Evolutionary conservation across 2,797 vertebrate genomes (phyloP), one percentile per base, ranked within the genome.

Genomic region (Scleropages formosus): DNA sequence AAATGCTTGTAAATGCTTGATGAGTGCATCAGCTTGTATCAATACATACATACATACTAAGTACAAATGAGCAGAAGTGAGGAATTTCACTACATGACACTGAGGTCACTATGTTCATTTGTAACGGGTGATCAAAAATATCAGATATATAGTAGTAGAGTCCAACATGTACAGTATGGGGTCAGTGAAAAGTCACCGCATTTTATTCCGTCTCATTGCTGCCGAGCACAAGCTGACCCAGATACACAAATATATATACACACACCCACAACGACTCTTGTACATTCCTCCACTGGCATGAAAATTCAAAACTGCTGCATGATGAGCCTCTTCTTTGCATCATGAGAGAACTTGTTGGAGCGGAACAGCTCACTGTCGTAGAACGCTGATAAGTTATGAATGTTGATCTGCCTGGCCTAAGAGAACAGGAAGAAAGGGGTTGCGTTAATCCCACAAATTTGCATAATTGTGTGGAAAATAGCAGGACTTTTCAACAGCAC

Each of bases 381-480:
- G 83, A 99, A 99, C 0, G 93, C 90, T 0, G 96, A 90, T 65
- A 98, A 90, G 86, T 85, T 98, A 92, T 98, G 96, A 88, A 99
- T 96, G 90, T 93, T 96, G 87, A 99, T 98, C 89, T 97, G 96
- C 56, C 97, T 88, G 15, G 97, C 97, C 97, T 98, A 0, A 44
- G 27, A 39, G 15, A 0, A 56, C 18, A 59, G 46, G 8, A 18
- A 9, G 44, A 70, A 22, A 18, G 27, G 4, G 63, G 63, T 69
- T 24, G 15, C 9, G 4, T 6, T 2, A 70, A 22, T 16, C 15
- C 51, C 58, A 9, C 31, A 27, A 56, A 63, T 10, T 12, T 63
- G 61, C 20, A 27, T 8, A 31, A 11, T 9, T 15, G n/a, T n/a
- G n/a, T 6, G 39, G 31, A 2, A 39, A 39, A 39, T 31, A 39